Conservation (phyloP, 2,888 invertebrate genomes). For the Iselma pallidipennis region DNA sequence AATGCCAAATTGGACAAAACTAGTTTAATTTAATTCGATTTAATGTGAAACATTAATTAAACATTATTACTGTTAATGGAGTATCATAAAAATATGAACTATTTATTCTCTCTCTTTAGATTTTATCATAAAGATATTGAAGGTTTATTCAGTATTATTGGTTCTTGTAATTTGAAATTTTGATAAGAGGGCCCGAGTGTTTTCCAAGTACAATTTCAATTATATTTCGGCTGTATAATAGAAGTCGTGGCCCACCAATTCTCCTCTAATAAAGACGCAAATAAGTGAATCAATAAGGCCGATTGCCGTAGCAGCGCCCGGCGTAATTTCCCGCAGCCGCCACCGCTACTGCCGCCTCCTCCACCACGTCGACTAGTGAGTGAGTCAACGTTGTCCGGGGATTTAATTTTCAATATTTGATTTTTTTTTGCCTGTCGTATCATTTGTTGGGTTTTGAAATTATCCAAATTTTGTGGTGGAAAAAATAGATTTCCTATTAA, state of each 20-base stretch:
- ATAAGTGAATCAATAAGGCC: slow-evolving; percentile 12
- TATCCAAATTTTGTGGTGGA: neutral
- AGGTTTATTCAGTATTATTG: too few relatives aligned
- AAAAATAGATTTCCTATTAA: neutral
- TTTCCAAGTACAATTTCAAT: neutral
- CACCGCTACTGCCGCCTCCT: neutral
- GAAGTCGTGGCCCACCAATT: slow-evolving; percentile 4
- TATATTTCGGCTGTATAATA: neutral
- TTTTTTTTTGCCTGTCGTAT: too few relatives aligned
- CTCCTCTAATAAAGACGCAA: slow-evolving; percentile 10
- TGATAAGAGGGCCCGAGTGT: too few relatives aligned
- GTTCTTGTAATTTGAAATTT: too few relatives aligned
- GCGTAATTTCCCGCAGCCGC: slow-evolving; percentile 9
- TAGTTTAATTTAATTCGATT: too few relatives aligned
- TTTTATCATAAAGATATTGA: too few relatives aligned
- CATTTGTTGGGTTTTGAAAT: too few relatives aligned
- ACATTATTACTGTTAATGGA: too few relatives aligned
- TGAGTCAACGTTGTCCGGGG: neutral
- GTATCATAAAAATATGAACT: too few relatives aligned
- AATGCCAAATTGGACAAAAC: too few relatives aligned
- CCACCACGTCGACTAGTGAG: neutral
- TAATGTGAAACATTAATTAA: neutral
- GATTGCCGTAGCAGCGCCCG: slow-evolving; percentile 7
- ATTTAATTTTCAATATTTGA: slow-evolving; percentile 1
- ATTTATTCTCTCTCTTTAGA: too few relatives aligned